Evolutionary conservation across 2,113 vertebrate species (phyloP).

Genomic region (Patagioenas fasciata): DNA sequence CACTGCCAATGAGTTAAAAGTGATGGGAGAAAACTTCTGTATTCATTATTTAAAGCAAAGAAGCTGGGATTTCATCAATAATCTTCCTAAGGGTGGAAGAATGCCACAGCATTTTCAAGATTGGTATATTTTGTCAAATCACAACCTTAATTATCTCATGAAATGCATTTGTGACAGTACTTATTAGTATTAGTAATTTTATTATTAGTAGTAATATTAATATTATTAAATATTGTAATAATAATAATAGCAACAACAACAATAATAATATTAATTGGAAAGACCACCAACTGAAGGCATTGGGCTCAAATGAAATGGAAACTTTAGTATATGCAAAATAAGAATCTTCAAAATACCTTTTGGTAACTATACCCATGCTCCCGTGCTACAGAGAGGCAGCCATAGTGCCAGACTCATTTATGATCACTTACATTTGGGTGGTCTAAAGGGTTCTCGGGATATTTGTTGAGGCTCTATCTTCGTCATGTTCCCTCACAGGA

Average conservation of each 20-base stretch:
- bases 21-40: not conserved
- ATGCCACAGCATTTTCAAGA: not conserved
- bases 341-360: not conserved
- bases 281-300: not conserved
- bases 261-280: not conserved
- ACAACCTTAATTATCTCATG: not conserved
- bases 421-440: not conserved
- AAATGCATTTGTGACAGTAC: not conserved
- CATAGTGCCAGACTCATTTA: accelerated
- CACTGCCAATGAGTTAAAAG: not conserved
- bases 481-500: not conserved
- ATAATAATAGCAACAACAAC: too few species aligned
- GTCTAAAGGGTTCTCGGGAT: not conserved
- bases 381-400: accelerated
- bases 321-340: not conserved
- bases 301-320: not conserved
- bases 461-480: not conserved
- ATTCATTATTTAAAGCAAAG: not conserved
- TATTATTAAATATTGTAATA: too few species aligned
- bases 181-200: too few species aligned
- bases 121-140: not conserved
- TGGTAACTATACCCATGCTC: accelerated
- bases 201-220: too few species aligned
- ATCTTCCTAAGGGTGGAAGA: not conserved
- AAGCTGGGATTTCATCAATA: not conserved